phyloP scores from a whole-genome alignment of 2,113 vertebrate genomes.

The Puffinus mauretanicus region DNA sequence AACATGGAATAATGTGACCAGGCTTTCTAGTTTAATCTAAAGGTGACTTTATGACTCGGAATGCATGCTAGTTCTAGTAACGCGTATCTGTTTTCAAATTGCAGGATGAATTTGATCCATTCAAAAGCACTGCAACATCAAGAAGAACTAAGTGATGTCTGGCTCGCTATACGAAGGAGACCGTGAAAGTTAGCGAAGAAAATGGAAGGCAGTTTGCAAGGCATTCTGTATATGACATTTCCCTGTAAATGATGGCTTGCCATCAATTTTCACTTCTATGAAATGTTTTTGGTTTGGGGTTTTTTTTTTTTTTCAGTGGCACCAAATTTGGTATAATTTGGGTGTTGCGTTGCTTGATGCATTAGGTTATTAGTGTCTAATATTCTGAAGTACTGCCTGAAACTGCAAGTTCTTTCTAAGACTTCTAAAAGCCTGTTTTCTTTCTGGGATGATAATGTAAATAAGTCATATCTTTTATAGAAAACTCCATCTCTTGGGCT shows the following conservation, averaged over 20 bases:
- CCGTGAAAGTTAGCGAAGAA: not conserved
- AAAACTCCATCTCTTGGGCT: not conserved
- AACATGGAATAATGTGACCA: not conserved
- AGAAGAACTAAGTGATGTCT: conserved; percentile 71
- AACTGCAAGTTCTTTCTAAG: not conserved
- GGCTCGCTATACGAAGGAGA: not conserved
- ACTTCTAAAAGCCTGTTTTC: not conserved
- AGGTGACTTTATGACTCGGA: not conserved
- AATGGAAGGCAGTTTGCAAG: not conserved
- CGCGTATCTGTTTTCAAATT: not conserved
- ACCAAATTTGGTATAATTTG: not conserved
- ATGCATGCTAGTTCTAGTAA: not conserved
- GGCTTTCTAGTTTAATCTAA: not conserved
- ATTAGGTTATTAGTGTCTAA: not conserved
- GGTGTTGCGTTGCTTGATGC: not conserved
- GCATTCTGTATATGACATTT: not conserved
- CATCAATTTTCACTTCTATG: not conserved
- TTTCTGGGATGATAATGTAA: not conserved
- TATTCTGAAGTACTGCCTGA: not conserved
- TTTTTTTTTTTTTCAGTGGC: not conserved
- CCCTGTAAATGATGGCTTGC: not conserved
- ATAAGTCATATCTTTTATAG: not conserved
- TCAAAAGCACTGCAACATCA: conserved; percentile 70
- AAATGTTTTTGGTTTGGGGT: not conserved
- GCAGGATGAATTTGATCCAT: conserved; percentile 85